phyloP scores from a whole-genome alignment of 2,888 invertebrate species.

The Cheilosia scutellata region DNA sequence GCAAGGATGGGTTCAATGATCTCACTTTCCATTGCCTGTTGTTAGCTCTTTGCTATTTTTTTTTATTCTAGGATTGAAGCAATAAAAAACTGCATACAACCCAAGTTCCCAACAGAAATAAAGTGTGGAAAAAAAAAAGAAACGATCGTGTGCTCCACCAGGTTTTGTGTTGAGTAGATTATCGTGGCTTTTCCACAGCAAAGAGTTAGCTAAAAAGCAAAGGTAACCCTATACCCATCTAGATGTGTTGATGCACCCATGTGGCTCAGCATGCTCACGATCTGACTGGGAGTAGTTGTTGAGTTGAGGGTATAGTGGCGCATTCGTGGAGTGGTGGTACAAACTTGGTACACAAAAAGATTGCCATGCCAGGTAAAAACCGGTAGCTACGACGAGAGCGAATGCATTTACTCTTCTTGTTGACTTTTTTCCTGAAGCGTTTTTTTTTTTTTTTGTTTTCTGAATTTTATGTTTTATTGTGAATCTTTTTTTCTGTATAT shows the following conservation, averaged over 20 bases:
- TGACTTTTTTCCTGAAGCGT: conserved; percentile 52
- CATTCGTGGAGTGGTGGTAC: conserved; percentile 56
- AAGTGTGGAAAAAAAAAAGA: conserved; percentile 29
- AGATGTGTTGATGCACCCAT: conserved; percentile 73
- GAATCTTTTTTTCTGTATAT: conserved; percentile 31
- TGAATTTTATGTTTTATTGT: conserved; percentile 32
- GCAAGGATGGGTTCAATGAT: conserved; percentile 75
- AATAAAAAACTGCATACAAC: conserved; percentile 71
- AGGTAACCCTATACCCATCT: conserved; percentile 75
- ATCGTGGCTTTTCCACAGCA: conserved; percentile 57
- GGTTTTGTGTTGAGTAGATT: conserved; percentile 53
- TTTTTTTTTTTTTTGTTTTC: conserved; percentile 21
- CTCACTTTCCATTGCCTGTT: conserved; percentile 74
- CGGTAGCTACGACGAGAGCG: conserved; percentile 74
- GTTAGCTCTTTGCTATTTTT: conserved; percentile 15
- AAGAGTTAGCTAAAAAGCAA: conserved; percentile 32
- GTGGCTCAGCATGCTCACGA: conserved; percentile 73
- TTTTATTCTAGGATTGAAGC: conserved; percentile 70
- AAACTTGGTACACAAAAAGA: conserved; percentile 31
- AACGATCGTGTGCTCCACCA: conserved; percentile 67
- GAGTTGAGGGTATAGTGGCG: conserved; percentile 59
- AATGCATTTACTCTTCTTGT: conserved; percentile 74
- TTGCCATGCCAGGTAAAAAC: conserved; percentile 73
- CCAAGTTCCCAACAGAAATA: conserved; percentile 29
- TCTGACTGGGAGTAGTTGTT: conserved; percentile 49